Base-by-base conservation (phyloP, 1,140 invertebrate genomes). In the Acyrthosiphon pisum region DNA sequence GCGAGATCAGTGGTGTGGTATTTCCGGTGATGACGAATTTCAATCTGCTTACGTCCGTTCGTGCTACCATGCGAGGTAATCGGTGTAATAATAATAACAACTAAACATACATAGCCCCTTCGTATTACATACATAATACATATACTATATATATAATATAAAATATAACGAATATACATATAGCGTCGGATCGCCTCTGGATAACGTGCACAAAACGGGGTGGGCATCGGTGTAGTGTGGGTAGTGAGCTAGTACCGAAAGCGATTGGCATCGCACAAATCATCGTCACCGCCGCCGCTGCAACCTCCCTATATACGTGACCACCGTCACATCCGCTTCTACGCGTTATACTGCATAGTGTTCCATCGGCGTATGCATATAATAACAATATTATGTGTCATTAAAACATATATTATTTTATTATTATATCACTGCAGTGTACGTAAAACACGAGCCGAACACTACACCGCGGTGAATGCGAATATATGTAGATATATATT, bases 201-300 rank as follows among this genome's bases (percentile, higher is more conserved):
- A 68, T 68, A 68, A 68, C 60, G 26, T 11, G 0, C 9, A 30
- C 56, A 0, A 4, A 81, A 18, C 22, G 35, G n/a, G 76, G 18
- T 23, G 22, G 22, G 6, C 20, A 23, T 37, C n/a, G 7, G n/a
- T 37, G 20, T 35, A 9, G 26, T 23, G 46, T 26, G 26, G 7
- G 22, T 44, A n/a, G 11, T 46, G 26, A 41, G 86, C 60, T n/a
- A n/a, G 46, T 3, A 48, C 9, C 46, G 46, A 88, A 48, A 88
- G 41, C 86, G 86, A 48, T 88, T 14, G 37, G 26, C 86, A 48
- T 88, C 86, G 44, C 41, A 88, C 86, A 88, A 88, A 88, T 88
- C 44, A 88, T 88, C 30, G 60, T n/a, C 60, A 14, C 60, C 60
- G 18, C 30, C 60, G 11, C 30, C 18, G n/a, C 14, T 6, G n/a